Evolutionary conservation across 1,140 invertebrate genomes (phyloP).

Genomic region (Drosophila triauraria): DNA sequence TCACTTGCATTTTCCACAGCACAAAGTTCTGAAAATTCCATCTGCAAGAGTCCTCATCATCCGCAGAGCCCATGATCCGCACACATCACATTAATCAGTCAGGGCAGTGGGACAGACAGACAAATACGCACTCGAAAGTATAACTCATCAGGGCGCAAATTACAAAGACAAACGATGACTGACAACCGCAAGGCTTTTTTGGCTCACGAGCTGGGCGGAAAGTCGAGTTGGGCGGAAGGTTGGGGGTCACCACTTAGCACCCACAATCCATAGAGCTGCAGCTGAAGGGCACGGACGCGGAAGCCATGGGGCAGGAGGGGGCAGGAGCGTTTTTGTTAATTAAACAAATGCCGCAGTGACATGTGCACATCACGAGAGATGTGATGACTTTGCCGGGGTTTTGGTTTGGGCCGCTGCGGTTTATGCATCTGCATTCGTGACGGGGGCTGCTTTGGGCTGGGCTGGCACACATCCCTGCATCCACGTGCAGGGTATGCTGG

Average conservation of each 20-base stretch:
- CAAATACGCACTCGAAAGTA: slow-evolving; percentile 56
- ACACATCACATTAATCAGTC: slow-evolving; percentile 73
- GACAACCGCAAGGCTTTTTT: slow-evolving; percentile 68
- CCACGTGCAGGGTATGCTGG: slow-evolving; percentile 13
- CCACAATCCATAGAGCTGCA: slow-evolving; percentile 69
- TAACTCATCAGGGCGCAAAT: slow-evolving; percentile 81
- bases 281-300: background rate
- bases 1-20: background rate
- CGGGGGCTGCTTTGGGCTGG: slow-evolving; percentile 13
- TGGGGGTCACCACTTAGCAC: slow-evolving; percentile 66
- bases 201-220: slow-evolving; percentile 23
- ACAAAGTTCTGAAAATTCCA: slow-evolving; percentile 37
- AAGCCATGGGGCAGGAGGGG: background rate
- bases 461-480: no score
- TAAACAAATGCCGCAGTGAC: slow-evolving; percentile 84
- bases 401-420: slow-evolving; percentile 46
- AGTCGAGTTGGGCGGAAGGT: background rate
- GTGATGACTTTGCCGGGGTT: slow-evolving; percentile 66
- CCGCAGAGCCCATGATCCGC: slow-evolving; percentile 51
- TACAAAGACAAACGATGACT: slow-evolving; percentile 81
- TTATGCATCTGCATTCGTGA: slow-evolving; percentile 57
- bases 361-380: slow-evolving; percentile 77
- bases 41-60: slow-evolving; percentile 19
- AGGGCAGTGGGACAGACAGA: slow-evolving; percentile 43
- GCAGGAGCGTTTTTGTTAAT: slow-evolving; percentile 74